Evolutionary conservation across 1,140 invertebrate species (phyloP).

Genomic region (Phymastichus coffea): DNA sequence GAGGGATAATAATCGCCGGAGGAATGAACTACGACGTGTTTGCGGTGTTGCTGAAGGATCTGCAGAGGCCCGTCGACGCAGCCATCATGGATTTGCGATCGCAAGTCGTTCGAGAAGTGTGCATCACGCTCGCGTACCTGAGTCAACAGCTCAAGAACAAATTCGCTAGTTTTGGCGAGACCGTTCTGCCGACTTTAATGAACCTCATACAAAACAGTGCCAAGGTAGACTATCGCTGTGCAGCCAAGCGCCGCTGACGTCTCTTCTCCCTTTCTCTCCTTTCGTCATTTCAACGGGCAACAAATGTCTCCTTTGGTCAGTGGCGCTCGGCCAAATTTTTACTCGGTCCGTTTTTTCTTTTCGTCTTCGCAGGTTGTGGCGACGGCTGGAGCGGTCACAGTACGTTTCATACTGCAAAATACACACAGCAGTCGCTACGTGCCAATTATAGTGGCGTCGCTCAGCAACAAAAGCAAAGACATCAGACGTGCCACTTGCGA

Average conservation of each 20-base stretch:
- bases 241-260: neutral
- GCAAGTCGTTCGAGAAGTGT: constrained; percentile 91
- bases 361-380: constrained; percentile 75
- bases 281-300: neutral
- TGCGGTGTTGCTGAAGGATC: constrained; percentile 70
- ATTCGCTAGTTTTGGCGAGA: constrained; percentile 83
- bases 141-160: constrained; percentile 80
- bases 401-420: constrained; percentile 87
- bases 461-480: constrained; percentile 88
- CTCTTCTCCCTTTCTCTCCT: neutral
- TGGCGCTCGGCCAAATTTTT: neutral
- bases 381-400: constrained; percentile 81
- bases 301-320: neutral
- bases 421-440: constrained; percentile 83
- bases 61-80: constrained; percentile 79
- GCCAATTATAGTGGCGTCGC: constrained; percentile 79
- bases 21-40: constrained; percentile 83
- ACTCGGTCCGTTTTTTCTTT: neutral
- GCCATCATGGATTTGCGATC: constrained; percentile 89
- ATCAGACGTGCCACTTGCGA: constrained; percentile 83
- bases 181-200: constrained; percentile 79
- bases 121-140: constrained; percentile 90
- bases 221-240: constrained; percentile 80
- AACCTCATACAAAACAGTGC: constrained; percentile 94
- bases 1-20: constrained; percentile 79